Evolutionary conservation across 2,113 vertebrate species (phyloP).

Genomic region (Hemiscyllium ocellatum): DNA sequence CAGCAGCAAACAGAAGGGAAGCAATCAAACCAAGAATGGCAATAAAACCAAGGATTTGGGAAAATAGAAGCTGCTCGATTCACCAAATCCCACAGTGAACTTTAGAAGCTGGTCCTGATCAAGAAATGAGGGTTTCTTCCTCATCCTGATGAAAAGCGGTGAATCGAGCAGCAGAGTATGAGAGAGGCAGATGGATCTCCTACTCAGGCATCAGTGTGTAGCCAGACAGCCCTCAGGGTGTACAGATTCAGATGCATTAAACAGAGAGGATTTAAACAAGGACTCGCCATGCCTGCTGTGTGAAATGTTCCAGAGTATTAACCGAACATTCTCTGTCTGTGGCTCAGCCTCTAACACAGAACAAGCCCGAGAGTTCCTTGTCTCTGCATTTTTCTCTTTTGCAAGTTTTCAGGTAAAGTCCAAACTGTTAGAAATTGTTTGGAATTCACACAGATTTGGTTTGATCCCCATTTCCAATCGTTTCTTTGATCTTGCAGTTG

Average conservation of each 20-base stretch:
- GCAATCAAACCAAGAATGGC: not conserved
- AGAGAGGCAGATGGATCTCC: not conserved
- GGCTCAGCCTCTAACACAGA: not conserved
- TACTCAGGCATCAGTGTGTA: not conserved
- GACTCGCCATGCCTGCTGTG: not conserved
- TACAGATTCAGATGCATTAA: not conserved
- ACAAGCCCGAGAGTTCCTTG: not conserved
- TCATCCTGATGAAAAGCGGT: not conserved
- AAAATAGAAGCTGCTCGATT: not conserved
- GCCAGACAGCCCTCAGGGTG: not conserved
- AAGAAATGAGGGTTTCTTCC: not conserved
- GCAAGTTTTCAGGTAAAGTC: not conserved
- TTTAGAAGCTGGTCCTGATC: not conserved
- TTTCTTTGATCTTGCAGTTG: not conserved
- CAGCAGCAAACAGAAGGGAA: not conserved
- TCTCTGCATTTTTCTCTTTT: constrained; percentile 17
- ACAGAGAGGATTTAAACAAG: not conserved
- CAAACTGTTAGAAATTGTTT: not conserved
- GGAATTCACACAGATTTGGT: not conserved
- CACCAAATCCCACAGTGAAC: not conserved
- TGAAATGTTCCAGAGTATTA: not conserved
- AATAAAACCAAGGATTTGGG: not conserved
- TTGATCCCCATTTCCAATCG: not conserved
- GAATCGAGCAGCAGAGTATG: not conserved
- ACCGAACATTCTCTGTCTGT: not conserved